Base-by-base conservation (phyloP, 2,888 invertebrate genomes). In the Eudemis profundana region DNA sequence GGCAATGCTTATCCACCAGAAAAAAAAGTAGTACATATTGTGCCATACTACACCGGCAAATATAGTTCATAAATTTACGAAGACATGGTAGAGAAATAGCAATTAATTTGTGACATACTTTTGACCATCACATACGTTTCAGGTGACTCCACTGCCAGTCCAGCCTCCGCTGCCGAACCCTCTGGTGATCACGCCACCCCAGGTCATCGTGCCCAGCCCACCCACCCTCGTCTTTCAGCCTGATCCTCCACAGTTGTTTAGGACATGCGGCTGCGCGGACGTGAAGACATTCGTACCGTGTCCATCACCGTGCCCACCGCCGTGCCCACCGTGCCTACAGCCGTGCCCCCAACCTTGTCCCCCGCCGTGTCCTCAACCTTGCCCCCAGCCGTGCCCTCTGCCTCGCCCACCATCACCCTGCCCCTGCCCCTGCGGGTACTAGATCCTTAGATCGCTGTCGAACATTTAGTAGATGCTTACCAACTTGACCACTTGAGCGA, bases 191-290 rank as follows among this genome's bases (percentile, higher is more conserved):
- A 74, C 69, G 1, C 89, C 90, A 0, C 84, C 89, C 1, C 83
- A 71, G 73, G 85, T 90, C 66, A 36, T 77, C 5, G 82, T 89
- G 0, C 85, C 87, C 0, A 75, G 81, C 0, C 79, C 88, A 0
- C 90, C 89, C 0, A 82, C 80, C 33, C 80, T 90, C 64, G 78
- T 78, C 72, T 90, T 88, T 83, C 76, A 74, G 19, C 84, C 89
- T 0, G 81, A 84, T 69, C 79, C 84, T 0, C 83, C 84, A 0
- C 70, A 77, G 1, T 14, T 49, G 68, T 85, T 83, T 76, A 78
- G 81, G 14, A 84, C 84, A 0, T 36, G 75, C 0, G 87, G 88
- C 0, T 73, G 78, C 8, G 82, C 86, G 23, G 60, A 60, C 0
- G 60, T 72, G 4, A 75, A 67, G 67, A 62, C 51, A 12, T 67